phyloP scores from a whole-genome alignment of 1,140 invertebrate species.

The Bombus vancouverensis region DNA sequence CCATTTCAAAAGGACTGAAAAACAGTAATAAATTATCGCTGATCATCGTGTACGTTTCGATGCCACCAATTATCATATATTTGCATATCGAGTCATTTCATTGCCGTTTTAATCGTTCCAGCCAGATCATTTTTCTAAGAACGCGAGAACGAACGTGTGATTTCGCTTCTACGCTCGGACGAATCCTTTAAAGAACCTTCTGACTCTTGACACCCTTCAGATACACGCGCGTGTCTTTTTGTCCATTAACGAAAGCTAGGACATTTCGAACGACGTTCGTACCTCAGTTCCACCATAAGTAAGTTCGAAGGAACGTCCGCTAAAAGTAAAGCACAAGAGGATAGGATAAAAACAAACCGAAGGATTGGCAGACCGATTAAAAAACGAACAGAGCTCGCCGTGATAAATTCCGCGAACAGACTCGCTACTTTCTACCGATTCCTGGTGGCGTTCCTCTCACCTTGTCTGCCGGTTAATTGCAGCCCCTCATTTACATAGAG shows the following conservation, averaged over 20 bases:
- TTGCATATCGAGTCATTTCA: slow-evolving; percentile 34
- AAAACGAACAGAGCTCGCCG: slow-evolving; percentile 27
- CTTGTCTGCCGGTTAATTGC: slow-evolving; percentile 68
- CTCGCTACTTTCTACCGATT: slow-evolving; percentile 14
- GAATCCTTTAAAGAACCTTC: not conserved
- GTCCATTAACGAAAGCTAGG: not conserved
- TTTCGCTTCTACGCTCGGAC: not conserved
- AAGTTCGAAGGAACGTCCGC: not conserved
- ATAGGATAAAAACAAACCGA: not conserved
- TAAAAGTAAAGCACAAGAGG: not conserved
- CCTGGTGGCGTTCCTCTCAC: slow-evolving; percentile 33
- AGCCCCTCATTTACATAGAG: slow-evolving; percentile 72
- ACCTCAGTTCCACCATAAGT: not conserved
- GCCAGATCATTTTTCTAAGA: not conserved
- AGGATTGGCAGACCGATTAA: not conserved
- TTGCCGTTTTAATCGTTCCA: slow-evolving; percentile 1
- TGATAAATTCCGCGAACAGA: slow-evolving; percentile 36
- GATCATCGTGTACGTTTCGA: slow-evolving; percentile 2
- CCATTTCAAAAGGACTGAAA: slow-evolving; percentile 15
- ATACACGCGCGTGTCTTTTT: not conserved
- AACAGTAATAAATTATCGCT: slow-evolving; percentile 38
- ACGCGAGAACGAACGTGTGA: not conserved
- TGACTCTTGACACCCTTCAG: not conserved
- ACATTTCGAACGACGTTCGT: not conserved
- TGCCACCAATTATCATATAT: slow-evolving; percentile 25